Evolutionary conservation across 1,140 invertebrate species (phyloP), one percentile per base, ranked within the genome.

Genomic region (Drosophila elegans): DNA sequence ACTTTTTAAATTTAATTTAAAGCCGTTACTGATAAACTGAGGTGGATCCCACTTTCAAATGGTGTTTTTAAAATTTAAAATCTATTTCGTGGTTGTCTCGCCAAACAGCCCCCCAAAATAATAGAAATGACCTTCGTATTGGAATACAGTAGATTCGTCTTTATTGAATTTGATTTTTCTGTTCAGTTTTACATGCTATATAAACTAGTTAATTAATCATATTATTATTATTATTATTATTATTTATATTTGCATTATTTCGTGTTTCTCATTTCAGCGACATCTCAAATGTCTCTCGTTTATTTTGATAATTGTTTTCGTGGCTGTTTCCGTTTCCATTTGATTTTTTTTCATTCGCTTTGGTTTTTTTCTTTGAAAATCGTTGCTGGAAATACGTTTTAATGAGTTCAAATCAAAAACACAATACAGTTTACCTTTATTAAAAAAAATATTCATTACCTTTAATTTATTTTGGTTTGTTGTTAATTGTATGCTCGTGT

Each of bases 81-180:
- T 32, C 1, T 7, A 5, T 32, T 32, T 7, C 29, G 7, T 6
- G 29, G 29, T 32, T 32, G 5, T 32, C 9, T 13, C 27, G 7
- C 6, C n/a, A n/a, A 25, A 27, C 38, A 34, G 3, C 4, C 4
- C 10, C 3, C 4, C n/a, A 42, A 54, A 56, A 46, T 21, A 1
- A 25, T 42, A n/a, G n/a, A n/a, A n/a, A 21, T 6, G 11, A 16
- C 41, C 29, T 46, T 74, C 54, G 54, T 49, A 64, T 88, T 83
- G 73, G 84, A 88, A 88, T 88, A 88, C 83, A 88, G 84, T 88
- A 88, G 85, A 88, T 88, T 88, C 84, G 68, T 88, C 84, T 88
- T 88, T 88, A 88, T 88, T 88, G 79, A 89, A 88, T 89, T 89
- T 89, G 83, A 89, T 88, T 88, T 88, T 80, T 86, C 83, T 86